Evolutionary conservation across 2,113 vertebrate species (phyloP), one percentile per base, ranked within the genome.

Genomic region (Marmota flaviventris): DNA sequence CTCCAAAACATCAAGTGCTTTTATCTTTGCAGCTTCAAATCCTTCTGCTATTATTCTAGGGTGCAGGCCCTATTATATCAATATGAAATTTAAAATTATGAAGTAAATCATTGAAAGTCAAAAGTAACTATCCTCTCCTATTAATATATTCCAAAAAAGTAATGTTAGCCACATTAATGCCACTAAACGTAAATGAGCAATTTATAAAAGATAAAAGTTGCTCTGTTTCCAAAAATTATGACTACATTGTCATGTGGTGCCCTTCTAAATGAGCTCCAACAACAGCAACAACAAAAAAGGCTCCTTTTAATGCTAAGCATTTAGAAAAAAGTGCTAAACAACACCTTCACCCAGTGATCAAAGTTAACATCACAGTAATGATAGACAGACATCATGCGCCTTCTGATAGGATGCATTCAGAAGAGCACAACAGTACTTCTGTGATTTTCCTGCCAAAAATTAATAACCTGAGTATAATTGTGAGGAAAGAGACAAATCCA

Each of bases 31-130:
- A 10, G 98, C 99, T 97, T 99, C 99, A 98, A 99, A 99, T 73
- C 99, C 99, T 98, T 99, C 99, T 4, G 99, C 99, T 51, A 99
- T 98, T 97, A 99, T 99, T 97, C 99, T 98, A 84, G 99, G 99
- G 96, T 99, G 99, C 95, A 99, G 99, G n/a, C 99, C 99, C 99
- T 99, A 78, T 91, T 85, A 92, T 0, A 94, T 16, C 79, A 96
- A 86, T 25, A 70, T 76, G 87, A 96, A 96, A 89, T 79, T 58
- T 63, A 53, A 92, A 85, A 94, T 84, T 73, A 93, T 51, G 84
- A 75, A 89, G n/a, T n/a, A 83, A 92, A 12, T 65, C 48, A 92
- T 22, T 73, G 61, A 88, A 97, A 61, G n/a, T 69, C 73, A 88
- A 97, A 45, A 53, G 32, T 45, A 92, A 93, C 13, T 53, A 87